Percentiles rank a stretch among this genome's conserved stretches.
These are phyloP conservation scores for Andricus quercusramuli DNA, from an alignment of 2,888 invertebrate species.

Conservation along the genomic window DNA sequence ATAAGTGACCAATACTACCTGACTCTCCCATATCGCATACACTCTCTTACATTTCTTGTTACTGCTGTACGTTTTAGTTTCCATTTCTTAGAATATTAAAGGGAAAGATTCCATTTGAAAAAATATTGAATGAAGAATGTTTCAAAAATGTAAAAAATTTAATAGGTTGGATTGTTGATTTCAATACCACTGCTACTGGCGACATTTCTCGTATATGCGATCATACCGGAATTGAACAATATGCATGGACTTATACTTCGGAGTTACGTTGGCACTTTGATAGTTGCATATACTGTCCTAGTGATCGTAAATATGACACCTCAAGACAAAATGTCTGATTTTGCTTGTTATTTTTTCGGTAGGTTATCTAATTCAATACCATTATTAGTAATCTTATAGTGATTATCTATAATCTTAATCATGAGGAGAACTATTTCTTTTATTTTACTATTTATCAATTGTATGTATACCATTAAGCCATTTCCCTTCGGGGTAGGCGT, in stretches of 20 bases:
- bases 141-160: neutral
- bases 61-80: neutral
- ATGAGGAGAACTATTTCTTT: too few relatives aligned
- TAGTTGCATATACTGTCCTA: slow-evolving; percentile 67
- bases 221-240: slow-evolving; percentile 69
- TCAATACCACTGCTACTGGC: slow-evolving; percentile 66
- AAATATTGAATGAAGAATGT: neutral
- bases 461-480: too few relatives aligned
- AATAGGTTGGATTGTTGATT: slow-evolving; percentile 58
- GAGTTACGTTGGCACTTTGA: slow-evolving; percentile 65
- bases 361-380: neutral
- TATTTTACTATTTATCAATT: too few relatives aligned
- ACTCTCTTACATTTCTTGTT: neutral
- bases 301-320: slow-evolving; percentile 58
- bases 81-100: neutral
- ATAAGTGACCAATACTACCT: too few relatives aligned
- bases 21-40: too few relatives aligned
- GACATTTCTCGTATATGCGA: slow-evolving; percentile 69
- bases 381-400: too few relatives aligned
- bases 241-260: slow-evolving; percentile 71
- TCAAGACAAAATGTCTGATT: neutral
- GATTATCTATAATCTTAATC: too few relatives aligned
- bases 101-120: neutral
- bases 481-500: too few relatives aligned
- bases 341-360: slow-evolving; percentile 3